phyloP scores from a whole-genome alignment of 2,888 invertebrate genomes.

The Caprella mutica region DNA sequence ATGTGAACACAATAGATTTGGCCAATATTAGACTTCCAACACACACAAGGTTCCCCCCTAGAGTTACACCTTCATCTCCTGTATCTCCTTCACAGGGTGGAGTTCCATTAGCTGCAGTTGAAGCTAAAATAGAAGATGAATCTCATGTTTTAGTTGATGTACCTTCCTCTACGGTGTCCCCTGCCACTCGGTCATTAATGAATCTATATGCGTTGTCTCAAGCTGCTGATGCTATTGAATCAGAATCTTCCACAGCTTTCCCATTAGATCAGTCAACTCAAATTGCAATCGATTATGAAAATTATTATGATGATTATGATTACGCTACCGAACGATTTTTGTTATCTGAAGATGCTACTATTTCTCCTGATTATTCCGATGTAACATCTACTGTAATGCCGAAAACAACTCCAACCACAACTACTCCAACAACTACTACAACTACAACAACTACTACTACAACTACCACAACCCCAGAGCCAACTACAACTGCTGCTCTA shows the following conservation, averaged over 20 bases:
- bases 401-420: slow-evolving; percentile 21
- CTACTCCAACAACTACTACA: slow-evolving; percentile 19
- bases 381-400: slow-evolving; percentile 17
- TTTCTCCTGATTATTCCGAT: slow-evolving; percentile 2
- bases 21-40: slow-evolving; percentile 24
- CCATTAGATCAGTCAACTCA: slow-evolving; percentile 7
- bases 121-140: neutral
- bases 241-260: slow-evolving; percentile 13
- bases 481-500: slow-evolving; percentile 5
- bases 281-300: slow-evolving; percentile 14
- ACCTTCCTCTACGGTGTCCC: slow-evolving; percentile 5
- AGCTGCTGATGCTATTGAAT: slow-evolving; percentile 22
- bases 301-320: slow-evolving; percentile 18
- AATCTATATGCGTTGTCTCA: slow-evolving; percentile 27
- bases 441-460: slow-evolving; percentile 25
- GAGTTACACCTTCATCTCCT: slow-evolving; percentile 7
- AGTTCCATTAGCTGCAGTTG: slow-evolving; percentile 6
- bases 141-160: neutral
- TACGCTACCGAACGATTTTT: slow-evolving; percentile 1
- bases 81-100: slow-evolving; percentile 5
- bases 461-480: slow-evolving; percentile 13
- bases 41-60: slow-evolving; percentile 29
- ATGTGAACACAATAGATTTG: slow-evolving; percentile 12
- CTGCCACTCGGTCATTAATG: slow-evolving; percentile 12
- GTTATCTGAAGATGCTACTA: neutral